A percentile compares a stretch with the other conserved stretches of the same genome.
Conservation (phyloP, 2,797 vertebrate genomes). For the Ceryle rudis region DNA sequence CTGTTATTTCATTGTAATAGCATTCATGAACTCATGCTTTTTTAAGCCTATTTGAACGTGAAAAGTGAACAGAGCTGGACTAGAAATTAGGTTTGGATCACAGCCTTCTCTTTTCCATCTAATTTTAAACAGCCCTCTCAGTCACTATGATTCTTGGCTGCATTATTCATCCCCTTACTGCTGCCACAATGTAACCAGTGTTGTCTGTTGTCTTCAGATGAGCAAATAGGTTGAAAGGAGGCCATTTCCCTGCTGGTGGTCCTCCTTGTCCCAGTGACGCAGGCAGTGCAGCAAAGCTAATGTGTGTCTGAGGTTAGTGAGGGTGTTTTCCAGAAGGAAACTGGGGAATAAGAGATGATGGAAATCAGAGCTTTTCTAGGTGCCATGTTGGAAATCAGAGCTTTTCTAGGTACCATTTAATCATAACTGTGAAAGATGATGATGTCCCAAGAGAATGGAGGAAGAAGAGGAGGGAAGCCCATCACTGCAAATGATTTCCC, state of each 20-base stretch:
- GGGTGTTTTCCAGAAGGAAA: background rate
- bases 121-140: background rate
- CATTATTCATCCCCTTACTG: background rate
- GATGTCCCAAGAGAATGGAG: background rate
- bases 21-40: background rate
- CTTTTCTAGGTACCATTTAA: background rate
- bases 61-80: background rate
- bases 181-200: background rate
- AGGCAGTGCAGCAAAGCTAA: background rate
- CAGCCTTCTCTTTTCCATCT: background rate
- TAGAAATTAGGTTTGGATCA: background rate
- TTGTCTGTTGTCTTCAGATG: background rate
- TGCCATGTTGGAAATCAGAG: background rate
- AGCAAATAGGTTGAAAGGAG: background rate
- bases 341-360: background rate
- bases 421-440: background rate
- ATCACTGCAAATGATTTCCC: background rate
- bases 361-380: background rate
- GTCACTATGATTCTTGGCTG: accelerated
- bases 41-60: background rate
- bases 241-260: background rate
- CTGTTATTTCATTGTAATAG: background rate
- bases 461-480: background rate
- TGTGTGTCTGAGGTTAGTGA: background rate
- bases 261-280: background rate